Base-by-base conservation (phyloP, 1,140 invertebrate genomes). In the Chionoecetes opilio region DNA sequence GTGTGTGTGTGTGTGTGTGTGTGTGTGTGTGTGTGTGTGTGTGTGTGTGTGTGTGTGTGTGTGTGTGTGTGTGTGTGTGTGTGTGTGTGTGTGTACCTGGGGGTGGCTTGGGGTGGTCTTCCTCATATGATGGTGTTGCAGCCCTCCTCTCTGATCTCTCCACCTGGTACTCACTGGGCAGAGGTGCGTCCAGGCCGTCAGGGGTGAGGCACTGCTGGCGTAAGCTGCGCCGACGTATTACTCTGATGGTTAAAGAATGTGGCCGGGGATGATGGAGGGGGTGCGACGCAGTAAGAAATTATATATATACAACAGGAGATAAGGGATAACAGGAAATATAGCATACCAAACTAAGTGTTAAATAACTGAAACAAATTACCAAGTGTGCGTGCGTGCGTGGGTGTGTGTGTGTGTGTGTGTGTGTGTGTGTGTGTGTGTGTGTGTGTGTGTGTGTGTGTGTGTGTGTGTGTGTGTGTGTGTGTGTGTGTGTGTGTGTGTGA, bases 181-280 rank as follows among this genome's bases (percentile, higher is more conserved):
- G 34, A 17, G 63, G 34, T 6, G 91, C 53, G 46, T 94, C 2
- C 9, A 88, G 11, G 34, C 93, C 93, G 46, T 94, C 93, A 29
- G 93, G 93, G 26, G 93, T 91, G 53, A 84, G 31, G 6, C 85
- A 37, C 82, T 84, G 93, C 41, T 94, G 93, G 32, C 93, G 89
- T 34, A 94, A 29, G 34, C 93, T 94, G 41, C 88, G 41, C 17
- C 93, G 93, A 5, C 31, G 32, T 32, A 37, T 63, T 14, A 84
- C 75, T 32, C 93, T 94, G 87, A 17, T 53, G 88, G 38, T 46
- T n/a, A 53, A 9, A 53, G 46, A 21, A 37, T 26, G 82, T 29
- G 34, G 34, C 31, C 17, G n/a, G 17, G 26, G 35, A 41, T 92
- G 46, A 75, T 32, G 3, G 11, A 75, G 8, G 41, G 26, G 34